Percentiles rank a stretch among this genome's conserved stretches.
Evolutionary conservation across 2,888 invertebrate species (phyloP).

Genomic region (Lepidonotus clava): DNA sequence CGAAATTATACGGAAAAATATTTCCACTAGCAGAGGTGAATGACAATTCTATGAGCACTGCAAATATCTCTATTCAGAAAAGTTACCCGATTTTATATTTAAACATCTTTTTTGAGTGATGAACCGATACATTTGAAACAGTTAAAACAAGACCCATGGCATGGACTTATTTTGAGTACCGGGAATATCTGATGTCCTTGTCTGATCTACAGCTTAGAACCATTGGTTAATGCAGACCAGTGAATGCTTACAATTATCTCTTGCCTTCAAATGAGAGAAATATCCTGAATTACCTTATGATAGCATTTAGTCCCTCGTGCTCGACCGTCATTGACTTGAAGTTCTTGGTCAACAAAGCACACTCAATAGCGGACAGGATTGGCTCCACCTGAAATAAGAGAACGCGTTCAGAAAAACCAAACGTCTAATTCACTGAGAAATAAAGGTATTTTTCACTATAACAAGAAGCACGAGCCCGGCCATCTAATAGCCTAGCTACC

Average conservation of each 20-base stretch:
- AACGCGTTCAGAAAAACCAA: not conserved
- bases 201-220: too few species aligned
- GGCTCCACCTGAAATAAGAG: constrained; percentile 63
- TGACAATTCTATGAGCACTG: not conserved
- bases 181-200: too few species aligned
- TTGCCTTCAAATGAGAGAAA: not conserved
- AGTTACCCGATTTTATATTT: not conserved
- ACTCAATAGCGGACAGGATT: constrained; percentile 67
- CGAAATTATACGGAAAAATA: not conserved
- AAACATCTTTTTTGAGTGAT: too few species aligned
- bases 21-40: not conserved
- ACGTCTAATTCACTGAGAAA: not conserved
- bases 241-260: not conserved
- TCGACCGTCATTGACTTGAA: constrained; percentile 71
- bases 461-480: too few species aligned
- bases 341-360: constrained; percentile 69
- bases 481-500: too few species aligned
- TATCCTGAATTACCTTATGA: constrained; percentile 70
- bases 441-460: not conserved
- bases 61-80: not conserved
- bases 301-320: constrained; percentile 71
- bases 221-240: not conserved
- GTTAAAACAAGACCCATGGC: too few species aligned
- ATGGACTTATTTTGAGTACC: too few species aligned
- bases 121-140: too few species aligned